These are phyloP conservation scores for Rhynchonycteris naso DNA, from an alignment of 2,797 vertebrate species.

Conservation along the genomic window DNA sequence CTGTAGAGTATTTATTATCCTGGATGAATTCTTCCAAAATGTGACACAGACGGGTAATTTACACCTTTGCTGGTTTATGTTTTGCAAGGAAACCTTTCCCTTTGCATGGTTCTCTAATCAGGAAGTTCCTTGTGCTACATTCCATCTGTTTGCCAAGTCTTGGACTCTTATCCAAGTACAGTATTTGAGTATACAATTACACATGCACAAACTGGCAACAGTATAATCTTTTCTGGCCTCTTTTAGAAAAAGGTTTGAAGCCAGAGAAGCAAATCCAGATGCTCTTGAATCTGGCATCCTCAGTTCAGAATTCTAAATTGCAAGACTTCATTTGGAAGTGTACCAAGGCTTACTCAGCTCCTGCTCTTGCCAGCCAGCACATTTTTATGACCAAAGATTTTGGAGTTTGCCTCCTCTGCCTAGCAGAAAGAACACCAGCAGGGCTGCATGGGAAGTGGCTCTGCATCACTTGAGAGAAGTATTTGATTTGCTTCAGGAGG, in stretches of 20 bases:
- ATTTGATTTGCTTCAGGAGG: not conserved
- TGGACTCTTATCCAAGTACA: constrained; percentile 50
- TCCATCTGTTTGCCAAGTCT: constrained; percentile 48
- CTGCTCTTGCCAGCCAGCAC: constrained; percentile 23
- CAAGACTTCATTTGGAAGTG: constrained; percentile 5
- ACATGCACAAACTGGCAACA: not conserved
- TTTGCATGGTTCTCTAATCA: constrained; percentile 1
- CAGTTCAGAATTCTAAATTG: constrained; percentile 54
- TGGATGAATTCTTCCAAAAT: constrained; percentile 48
- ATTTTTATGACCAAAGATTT: constrained; percentile 50
- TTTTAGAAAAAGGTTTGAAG: constrained; percentile 30
- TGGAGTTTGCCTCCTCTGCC: constrained; percentile 33
- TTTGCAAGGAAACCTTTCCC: constrained; percentile 28
- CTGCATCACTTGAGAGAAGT: constrained; percentile 20
- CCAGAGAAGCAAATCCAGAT: constrained; percentile 51
- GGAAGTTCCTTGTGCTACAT: constrained; percentile 17
- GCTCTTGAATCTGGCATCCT: constrained; percentile 47
- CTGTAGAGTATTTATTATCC: constrained; percentile 18
- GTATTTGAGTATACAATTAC: constrained; percentile 52
- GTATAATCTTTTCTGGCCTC: constrained; percentile 35
- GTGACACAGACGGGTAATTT: not conserved
- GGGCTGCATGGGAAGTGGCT: not conserved
- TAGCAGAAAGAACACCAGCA: not conserved
- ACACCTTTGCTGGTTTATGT: not conserved
- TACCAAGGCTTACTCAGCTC: constrained; percentile 52